Conservation (phyloP, 2,797 vertebrate genomes). For the Ptychadena robeensis region DNA sequence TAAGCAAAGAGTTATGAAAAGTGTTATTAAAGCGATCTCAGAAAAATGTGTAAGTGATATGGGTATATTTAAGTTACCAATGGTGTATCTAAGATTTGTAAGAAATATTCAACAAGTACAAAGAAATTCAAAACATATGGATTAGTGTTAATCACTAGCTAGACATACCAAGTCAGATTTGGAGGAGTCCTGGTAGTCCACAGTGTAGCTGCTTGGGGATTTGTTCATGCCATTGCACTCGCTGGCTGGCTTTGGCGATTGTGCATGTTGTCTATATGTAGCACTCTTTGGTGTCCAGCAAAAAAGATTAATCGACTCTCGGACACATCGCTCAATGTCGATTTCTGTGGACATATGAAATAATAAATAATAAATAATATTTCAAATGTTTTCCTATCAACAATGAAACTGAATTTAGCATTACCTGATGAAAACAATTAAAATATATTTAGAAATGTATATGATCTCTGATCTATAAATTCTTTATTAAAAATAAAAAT, state of each 20-base stretch:
- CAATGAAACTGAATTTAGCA: no score
- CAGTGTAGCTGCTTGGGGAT: constrained; percentile 77
- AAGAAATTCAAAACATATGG: background rate
- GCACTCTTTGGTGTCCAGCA: constrained; percentile 96
- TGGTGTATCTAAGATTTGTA: no score
- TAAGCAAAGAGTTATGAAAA: no score
- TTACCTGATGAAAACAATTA: no score
- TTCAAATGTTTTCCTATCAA: background rate
- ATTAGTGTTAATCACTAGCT: no score
- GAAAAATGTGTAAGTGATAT: no score
- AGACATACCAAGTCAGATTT: constrained; percentile 86
- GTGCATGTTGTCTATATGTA: constrained; percentile 91
- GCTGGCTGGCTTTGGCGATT: constrained; percentile 75
- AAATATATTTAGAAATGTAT: no score
- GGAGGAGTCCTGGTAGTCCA: constrained; percentile 85
- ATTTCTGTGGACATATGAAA: constrained; percentile 81
- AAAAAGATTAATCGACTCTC: constrained; percentile 95
- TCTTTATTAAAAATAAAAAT: no score
- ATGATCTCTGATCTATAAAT: no score
- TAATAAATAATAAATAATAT: background rate
- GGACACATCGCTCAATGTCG: constrained; percentile 95
- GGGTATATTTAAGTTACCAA: no score
- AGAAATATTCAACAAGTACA: background rate
- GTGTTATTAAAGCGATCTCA: no score
- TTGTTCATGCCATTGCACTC: constrained; percentile 75